Evolutionary conservation across 2,797 vertebrate genomes (phyloP), one percentile per base, ranked within the genome.

Genomic region (Paguma larvata): DNA sequence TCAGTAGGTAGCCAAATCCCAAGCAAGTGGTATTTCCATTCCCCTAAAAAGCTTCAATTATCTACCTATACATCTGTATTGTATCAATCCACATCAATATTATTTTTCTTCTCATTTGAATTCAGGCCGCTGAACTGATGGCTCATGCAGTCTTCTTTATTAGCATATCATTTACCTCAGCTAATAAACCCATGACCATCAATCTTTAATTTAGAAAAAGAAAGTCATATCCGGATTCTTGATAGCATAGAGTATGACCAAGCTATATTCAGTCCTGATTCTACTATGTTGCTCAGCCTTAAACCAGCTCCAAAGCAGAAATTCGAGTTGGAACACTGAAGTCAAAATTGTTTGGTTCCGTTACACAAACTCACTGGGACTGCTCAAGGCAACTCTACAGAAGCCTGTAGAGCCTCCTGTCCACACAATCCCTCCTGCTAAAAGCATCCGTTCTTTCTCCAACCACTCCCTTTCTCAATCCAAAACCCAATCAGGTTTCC

Each of bases 91-190:
- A 14, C 38, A 75, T 73, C 48, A 63, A 4, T 46, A 32, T 12
- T 79, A 68, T 13, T 65, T 82, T 92, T 96, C 53, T 83, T 80
- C 56, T 86, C 84, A 56, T 53, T 72, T 91, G 77, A 96, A 91
- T 23, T 8, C 56, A 44, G 48, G 27, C 18, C 83, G 84, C 48
- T 89, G 62, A 94, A 83, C 32, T 85, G 73, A 86, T 1, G 34
- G 41, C 4, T 91, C 59, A 23, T 80, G 38, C 19, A 75, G 34
- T 95, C 30, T 75, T 96, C 30, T 46, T 92, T 79, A 65, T 94
- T n/a, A n/a, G 23, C 8, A 16, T 73, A 25, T 72, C 89, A 96
- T 88, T 96, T 96, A 77, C n/a, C n/a, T 92, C 14, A 95, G 59
- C 48, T 85, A 84, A 94, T 67, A 48, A 23, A 77, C 3, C 59